These are phyloP conservation scores for Seira sanloemensis DNA, from an alignment of 2,888 invertebrate genomes.

Conservation along the genomic window DNA sequence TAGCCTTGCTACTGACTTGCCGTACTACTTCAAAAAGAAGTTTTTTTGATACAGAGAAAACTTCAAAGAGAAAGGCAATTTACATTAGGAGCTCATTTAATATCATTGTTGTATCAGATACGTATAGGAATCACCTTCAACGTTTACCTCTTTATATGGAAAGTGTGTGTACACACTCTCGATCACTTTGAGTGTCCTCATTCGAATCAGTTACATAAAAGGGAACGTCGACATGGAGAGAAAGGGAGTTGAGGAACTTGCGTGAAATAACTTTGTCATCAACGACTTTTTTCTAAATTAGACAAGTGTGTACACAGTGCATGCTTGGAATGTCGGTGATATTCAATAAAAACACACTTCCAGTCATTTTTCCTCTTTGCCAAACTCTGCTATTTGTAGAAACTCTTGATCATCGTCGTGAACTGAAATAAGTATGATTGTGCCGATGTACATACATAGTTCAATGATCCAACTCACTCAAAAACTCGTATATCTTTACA, in stretches of 20 bases:
- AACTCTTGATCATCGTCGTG: too few species aligned
- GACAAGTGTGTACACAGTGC: neutral
- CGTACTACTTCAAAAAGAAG: neutral
- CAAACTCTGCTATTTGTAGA: too few species aligned
- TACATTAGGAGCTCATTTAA: slow-evolving; percentile 32
- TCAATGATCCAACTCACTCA: too few species aligned
- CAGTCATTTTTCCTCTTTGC: too few species aligned
- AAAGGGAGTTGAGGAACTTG: neutral
- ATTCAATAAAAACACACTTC: neutral
- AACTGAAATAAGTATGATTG: too few species aligned
- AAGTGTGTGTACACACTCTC: slow-evolving; percentile 22
- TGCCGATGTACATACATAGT: too few species aligned
- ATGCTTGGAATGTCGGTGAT: slow-evolving; percentile 4
- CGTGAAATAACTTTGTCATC: neutral
- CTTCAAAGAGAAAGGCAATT: slow-evolving; percentile 34
- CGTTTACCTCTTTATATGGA: neutral
- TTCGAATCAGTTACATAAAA: slow-evolving; percentile 1
- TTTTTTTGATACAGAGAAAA: slow-evolving; percentile 19
- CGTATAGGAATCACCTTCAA: slow-evolving; percentile 6
- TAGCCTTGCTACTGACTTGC: neutral
- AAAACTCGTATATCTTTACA: too few species aligned
- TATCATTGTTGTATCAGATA: slow-evolving; percentile 6
- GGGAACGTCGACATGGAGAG: too few species aligned
- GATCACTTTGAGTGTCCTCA: slow-evolving; percentile 1
- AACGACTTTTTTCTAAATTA: neutral